Evolutionary conservation across 2,888 invertebrate genomes (phyloP).

Genomic region (Eudasyphora cyanicolor): DNA sequence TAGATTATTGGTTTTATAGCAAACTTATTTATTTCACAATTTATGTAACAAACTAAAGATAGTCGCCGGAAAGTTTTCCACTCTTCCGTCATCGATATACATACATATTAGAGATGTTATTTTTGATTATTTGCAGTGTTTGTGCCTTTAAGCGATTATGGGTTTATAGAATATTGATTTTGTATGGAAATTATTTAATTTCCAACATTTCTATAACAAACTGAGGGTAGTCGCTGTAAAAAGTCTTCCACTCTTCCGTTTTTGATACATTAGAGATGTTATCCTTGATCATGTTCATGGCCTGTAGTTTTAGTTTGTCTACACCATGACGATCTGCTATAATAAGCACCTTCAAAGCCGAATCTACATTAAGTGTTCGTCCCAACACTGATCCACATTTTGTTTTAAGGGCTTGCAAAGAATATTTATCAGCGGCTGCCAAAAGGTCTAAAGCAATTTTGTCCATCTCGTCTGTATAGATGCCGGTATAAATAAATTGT

Average conservation of each 20-base stretch:
- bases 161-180: no score
- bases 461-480: constrained; percentile 98
- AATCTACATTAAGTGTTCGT: background rate
- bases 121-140: no score
- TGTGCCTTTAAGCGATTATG: no score
- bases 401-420: constrained; percentile 97
- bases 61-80: no score
- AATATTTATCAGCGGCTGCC: constrained; percentile 99
- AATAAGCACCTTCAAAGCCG: background rate
- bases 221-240: background rate
- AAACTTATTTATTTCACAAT: no score
- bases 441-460: constrained; percentile 96
- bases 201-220: background rate
- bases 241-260: background rate
- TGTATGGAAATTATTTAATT: no score
- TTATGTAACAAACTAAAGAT: no score
- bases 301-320: background rate
- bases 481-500: no score
- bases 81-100: no score
- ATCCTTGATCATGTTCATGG: background rate
- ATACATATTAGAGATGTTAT: no score
- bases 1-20: no score
- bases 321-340: background rate
- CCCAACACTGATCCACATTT: constrained; percentile 91
- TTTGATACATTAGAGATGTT: background rate